Percentiles rank a stretch among this genome's conserved stretches.
Conservation (phyloP, 2,888 invertebrate genomes). For the Amblyjoppa proteus region DNA sequence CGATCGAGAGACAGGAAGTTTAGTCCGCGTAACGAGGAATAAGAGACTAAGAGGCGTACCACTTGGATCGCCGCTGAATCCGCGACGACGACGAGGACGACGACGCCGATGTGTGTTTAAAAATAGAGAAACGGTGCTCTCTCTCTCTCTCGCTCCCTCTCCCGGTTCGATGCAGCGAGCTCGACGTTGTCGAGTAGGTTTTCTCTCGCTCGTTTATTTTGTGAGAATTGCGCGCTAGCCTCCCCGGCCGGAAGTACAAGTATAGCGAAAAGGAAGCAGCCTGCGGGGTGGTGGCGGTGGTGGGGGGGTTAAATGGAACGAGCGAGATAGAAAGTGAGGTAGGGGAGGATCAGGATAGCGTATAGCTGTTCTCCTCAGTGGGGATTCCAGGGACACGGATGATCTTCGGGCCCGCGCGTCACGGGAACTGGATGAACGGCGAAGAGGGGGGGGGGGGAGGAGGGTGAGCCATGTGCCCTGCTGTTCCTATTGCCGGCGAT, state of each 20-base stretch:
- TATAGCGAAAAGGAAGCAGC: constrained; percentile 74
- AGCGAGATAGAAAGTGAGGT: constrained; percentile 46
- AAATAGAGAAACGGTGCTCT: constrained; percentile 61
- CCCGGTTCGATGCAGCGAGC: constrained; percentile 49
- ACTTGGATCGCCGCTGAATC: constrained; percentile 56
- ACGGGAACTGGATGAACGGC: constrained; percentile 46
- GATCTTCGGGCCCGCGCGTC: constrained; percentile 62
- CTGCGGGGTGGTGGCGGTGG: constrained; percentile 31
- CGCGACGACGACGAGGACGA: constrained; percentile 56
- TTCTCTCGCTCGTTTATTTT: constrained; percentile 76
- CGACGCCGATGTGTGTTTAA: constrained; percentile 60
- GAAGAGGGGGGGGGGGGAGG: not conserved
- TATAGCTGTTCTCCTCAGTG: constrained; percentile 62
- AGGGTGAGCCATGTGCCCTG: not conserved
- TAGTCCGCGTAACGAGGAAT: constrained; percentile 71
- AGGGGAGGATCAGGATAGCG: constrained; percentile 57
- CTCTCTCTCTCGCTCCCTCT: constrained; percentile 44
- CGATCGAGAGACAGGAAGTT: constrained; percentile 77
- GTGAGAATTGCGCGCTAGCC: constrained; percentile 79
- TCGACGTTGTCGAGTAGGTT: constrained; percentile 53
- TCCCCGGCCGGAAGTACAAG: constrained; percentile 82
- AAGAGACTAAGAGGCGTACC: constrained; percentile 45
- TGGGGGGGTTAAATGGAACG: constrained; percentile 29
- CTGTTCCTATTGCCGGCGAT: constrained; percentile 40
- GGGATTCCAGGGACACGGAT: constrained; percentile 77